These are phyloP conservation scores for Alfaro cultratus DNA, from an alignment of 2,797 vertebrate species.

Conservation along the genomic window DNA sequence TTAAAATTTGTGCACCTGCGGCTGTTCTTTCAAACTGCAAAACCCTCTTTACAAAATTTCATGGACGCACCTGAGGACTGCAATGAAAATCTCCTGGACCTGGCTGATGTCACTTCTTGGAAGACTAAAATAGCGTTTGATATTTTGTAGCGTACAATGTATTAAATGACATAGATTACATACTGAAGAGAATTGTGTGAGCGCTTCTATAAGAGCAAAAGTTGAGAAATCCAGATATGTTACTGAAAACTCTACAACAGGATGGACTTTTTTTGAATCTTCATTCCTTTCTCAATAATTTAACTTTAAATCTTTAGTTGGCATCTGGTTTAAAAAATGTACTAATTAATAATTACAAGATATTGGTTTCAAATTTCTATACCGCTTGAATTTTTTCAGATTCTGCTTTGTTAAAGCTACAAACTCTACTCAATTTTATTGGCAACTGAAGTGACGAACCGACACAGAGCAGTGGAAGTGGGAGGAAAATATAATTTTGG, in stretches of 20 bases:
- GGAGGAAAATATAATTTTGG: background rate
- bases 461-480: background rate
- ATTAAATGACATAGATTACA: conserved; percentile 40
- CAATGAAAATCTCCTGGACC: conserved; percentile 18
- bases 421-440: background rate
- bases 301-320: background rate
- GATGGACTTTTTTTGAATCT: background rate
- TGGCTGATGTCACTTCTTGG: conserved; percentile 27
- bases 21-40: conserved; percentile 25
- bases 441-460: background rate
- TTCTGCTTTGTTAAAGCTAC: background rate
- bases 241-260: background rate
- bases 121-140: conserved; percentile 54
- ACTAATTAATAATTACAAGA: background rate
- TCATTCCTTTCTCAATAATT: background rate
- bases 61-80: conserved; percentile 19
- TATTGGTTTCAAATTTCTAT: background rate
- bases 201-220: background rate
- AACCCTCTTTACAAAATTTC: conserved; percentile 12
- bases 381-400: background rate
- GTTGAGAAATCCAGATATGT: background rate
- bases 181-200: background rate
- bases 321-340: background rate
- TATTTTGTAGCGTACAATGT: conserved; percentile 36
- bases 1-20: conserved; percentile 54